phyloP scores from a whole-genome alignment of 2,797 vertebrate species.

The Onychomys leucogaster region DNA sequence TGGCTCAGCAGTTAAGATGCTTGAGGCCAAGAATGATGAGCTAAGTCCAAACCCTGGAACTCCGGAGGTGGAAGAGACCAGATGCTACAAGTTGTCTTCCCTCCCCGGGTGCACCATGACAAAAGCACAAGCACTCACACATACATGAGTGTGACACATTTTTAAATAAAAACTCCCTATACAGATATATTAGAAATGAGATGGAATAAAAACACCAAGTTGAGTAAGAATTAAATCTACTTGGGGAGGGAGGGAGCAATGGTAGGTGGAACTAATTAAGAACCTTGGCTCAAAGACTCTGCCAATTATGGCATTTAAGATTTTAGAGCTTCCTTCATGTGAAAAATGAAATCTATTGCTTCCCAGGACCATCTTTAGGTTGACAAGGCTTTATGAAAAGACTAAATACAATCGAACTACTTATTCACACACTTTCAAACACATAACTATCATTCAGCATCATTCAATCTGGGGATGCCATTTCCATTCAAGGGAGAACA shows the following conservation, averaged over 20 bases:
- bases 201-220: conserved; percentile 37
- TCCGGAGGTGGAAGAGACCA: background rate
- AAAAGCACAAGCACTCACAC: background rate
- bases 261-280: background rate
- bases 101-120: background rate
- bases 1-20: background rate
- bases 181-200: conserved; percentile 26
- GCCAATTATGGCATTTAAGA: background rate
- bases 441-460: background rate
- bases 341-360: background rate
- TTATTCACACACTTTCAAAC: background rate
- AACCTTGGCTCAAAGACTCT: background rate
- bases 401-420: background rate
- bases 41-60: background rate
- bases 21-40: too few relatives aligned
- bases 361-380: background rate
- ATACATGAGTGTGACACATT: background rate
- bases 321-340: background rate
- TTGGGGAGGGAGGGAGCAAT: background rate
- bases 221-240: conserved; percentile 32
- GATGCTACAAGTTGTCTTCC: background rate
- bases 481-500: conserved; percentile 26
- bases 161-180: conserved; percentile 12
- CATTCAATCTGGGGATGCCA: conserved; percentile 22
- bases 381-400: background rate